Conservation (phyloP, 2,113 vertebrate genomes). For the Podarcis cretensis region DNA sequence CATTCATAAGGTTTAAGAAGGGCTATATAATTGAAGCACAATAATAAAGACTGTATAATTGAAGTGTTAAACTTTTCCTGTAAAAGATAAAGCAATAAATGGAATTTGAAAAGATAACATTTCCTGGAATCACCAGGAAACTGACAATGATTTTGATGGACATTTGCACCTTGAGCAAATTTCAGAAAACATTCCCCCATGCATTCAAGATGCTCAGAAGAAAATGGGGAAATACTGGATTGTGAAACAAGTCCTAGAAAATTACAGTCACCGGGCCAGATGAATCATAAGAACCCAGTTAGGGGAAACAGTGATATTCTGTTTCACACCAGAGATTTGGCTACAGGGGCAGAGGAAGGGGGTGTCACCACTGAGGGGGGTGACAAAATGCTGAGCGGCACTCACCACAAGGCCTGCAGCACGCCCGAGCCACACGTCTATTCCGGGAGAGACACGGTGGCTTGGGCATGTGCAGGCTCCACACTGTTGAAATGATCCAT, state of each 20-base stretch:
- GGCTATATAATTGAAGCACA: conserved; percentile 32
- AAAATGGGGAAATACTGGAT: conserved; percentile 9
- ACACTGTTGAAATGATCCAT: fast-evolving
- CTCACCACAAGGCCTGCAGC: too few species aligned
- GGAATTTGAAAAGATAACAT: conserved; percentile 39
- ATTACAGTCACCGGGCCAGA: not conserved
- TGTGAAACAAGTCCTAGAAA: not conserved
- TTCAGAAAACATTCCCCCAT: not conserved
- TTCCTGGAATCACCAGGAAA: conserved; percentile 34
- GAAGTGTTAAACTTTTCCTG: conserved; percentile 36
- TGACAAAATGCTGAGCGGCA: too few species aligned
- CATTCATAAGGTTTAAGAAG: conserved; percentile 31
- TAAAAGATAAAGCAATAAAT: conserved; percentile 45
- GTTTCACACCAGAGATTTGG: not conserved
- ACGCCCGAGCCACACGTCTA: too few species aligned
- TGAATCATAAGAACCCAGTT: not conserved
- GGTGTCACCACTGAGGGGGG: too few species aligned
- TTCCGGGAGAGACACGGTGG: too few species aligned
- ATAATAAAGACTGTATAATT: conserved; percentile 27
- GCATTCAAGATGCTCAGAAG: not conserved
- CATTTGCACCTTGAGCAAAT: conserved; percentile 26
- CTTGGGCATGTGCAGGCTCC: too few species aligned
- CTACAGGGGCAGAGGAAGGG: too few species aligned
- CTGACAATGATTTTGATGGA: conserved; percentile 12
- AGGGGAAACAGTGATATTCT: not conserved